These are phyloP conservation scores for Palythoa heliodiscus DNA, from an alignment of 92 coral and sea anemone genomes.

Conservation along the genomic window DNA sequence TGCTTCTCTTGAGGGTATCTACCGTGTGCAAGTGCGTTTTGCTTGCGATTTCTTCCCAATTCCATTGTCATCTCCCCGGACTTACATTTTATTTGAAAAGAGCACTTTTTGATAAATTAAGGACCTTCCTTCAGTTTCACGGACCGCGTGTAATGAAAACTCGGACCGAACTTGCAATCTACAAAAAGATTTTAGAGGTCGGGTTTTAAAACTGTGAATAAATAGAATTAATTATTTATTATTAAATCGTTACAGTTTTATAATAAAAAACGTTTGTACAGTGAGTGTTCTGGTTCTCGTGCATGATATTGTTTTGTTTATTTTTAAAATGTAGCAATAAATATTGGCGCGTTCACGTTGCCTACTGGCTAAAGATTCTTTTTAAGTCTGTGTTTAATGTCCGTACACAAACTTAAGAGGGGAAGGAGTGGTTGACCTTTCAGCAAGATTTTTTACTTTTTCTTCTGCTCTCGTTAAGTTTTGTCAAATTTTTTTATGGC, in stretches of 20 bases:
- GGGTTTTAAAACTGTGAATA: constrained; percentile 31
- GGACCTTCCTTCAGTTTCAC: not conserved
- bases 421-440: no score
- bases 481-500: no score
- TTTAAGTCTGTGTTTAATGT: no score
- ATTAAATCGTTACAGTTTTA: constrained; percentile 26
- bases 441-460: no score
- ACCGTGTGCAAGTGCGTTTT: no score
- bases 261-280: not conserved
- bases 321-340: not conserved
- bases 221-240: constrained; percentile 7
- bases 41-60: no score
- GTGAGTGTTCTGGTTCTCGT: not conserved
- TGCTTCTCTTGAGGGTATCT: no score
- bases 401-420: no score
- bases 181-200: constrained; percentile 15
- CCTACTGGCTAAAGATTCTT: no score
- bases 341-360: no score
- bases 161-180: constrained; percentile 12
- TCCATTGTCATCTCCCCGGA: not conserved
- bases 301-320: no score
- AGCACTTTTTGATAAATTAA: not conserved
- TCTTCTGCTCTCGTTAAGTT: no score
- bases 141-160: not conserved
- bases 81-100: not conserved